Conservation (phyloP, 2,888 invertebrate genomes). For the Philereme transversata region DNA sequence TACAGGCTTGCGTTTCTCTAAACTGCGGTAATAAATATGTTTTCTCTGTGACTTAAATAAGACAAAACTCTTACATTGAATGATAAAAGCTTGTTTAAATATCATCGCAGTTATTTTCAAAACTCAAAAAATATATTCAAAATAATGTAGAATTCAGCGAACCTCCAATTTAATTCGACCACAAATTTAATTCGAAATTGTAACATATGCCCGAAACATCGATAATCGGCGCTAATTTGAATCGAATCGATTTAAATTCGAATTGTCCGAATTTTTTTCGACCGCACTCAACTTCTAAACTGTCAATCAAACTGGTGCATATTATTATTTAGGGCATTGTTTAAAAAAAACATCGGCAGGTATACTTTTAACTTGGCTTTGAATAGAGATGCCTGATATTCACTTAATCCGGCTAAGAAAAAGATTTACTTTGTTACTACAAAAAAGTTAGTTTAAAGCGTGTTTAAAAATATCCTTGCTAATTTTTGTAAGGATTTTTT, state of each 20-base stretch:
- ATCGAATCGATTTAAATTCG: conserved; percentile 52
- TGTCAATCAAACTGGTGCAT: conserved; percentile 75
- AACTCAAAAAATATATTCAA: conserved; percentile 12
- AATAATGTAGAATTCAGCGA: conserved; percentile 29
- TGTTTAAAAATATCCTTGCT: too few relatives aligned
- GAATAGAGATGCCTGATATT: conserved; percentile 18
- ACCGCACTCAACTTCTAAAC: conserved; percentile 45
- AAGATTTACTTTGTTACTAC: too few relatives aligned
- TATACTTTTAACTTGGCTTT: conserved; percentile 41
- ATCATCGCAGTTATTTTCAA: not conserved
- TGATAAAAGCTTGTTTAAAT: too few relatives aligned
- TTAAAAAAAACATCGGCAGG: conserved; percentile 54
- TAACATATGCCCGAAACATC: conserved; percentile 77
- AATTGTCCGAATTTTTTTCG: conserved; percentile 42
- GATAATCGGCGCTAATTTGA: conserved; percentile 79
- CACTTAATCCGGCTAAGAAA: not conserved
- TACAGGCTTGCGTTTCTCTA: not conserved
- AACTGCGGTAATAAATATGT: not conserved
- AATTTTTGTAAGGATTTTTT: too few relatives aligned
- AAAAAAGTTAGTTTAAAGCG: too few relatives aligned
- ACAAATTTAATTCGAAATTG: conserved; percentile 55
- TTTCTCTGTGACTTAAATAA: not conserved
- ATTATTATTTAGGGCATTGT: conserved; percentile 66
- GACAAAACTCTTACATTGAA: too few relatives aligned
- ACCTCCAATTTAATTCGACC: conserved; percentile 40